Evolutionary conservation across 35 echinoderm and acorn worm species (phyloP), one percentile per base, ranked within the genome.

Genomic region (Apostichopus californicus): DNA sequence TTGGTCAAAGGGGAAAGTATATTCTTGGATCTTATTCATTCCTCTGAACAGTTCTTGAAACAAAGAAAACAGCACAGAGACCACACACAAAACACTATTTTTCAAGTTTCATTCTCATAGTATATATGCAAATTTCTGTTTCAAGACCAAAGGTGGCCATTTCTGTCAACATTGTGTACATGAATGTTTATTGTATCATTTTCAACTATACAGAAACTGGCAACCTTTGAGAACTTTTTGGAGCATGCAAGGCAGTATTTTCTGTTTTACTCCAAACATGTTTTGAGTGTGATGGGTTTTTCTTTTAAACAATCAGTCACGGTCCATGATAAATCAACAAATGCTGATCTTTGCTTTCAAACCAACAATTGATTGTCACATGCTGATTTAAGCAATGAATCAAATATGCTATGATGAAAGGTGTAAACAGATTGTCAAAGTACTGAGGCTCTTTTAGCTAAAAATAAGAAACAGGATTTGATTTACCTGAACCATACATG

Each of bases 241-340:
- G 71, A 75, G 71, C 71, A n/a, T 75, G 71, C 71, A 75, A 75
- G 55, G 81, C 81, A 85, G 81, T 85, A 85, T 85, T 85, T 85
- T 85, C 81, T 85, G 55, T 21, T 59, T 85, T 85, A 85, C 23
- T 85, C 81, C 55, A 85, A 85, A 85, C 81, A 85, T 85, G 81
- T 85, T 85, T 85, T 85, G 81, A 85, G 81, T 85, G 81, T 85
- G 55, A 85, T 85, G 81, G 81, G 55, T n/a, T 22, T 85, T 55
- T 85, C 57, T 58, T 85, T 85, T 85, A 85, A 85, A 85, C 81
- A 85, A 59, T 85, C 81, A 85, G 81, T 60, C 81, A 58, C 54
- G 81, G 17, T 85, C 15, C 55, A 58, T 85, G 81, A 85, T 85
- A 85, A 85, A 85, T 85, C 81, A 85, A 60, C 57, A 60, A 59